Evolutionary conservation across 2,113 vertebrate species (phyloP).

Genomic region (Mesocricetus auratus): DNA sequence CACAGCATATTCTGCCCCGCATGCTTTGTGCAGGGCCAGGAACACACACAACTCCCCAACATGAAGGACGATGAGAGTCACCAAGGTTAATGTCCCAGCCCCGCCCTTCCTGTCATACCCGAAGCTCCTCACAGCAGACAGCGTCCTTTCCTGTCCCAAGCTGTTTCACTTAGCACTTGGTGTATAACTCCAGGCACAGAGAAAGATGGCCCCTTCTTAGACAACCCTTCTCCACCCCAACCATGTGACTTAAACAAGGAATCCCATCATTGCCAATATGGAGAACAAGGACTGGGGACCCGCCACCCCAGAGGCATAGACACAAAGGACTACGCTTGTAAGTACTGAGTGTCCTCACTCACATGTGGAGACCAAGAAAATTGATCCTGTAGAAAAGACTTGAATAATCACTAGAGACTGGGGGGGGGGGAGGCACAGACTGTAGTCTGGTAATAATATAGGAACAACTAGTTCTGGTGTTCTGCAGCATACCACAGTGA

Average conservation of each 20-base stretch:
- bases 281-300: neutral
- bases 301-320: neutral
- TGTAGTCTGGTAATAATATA: neutral
- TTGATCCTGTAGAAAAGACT: neutral
- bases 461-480: neutral
- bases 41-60: neutral
- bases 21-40: neutral
- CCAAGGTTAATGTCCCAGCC: neutral
- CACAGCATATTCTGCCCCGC: neutral
- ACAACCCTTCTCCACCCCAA: neutral
- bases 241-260: neutral
- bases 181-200: no score
- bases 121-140: neutral
- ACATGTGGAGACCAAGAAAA: neutral
- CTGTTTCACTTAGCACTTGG: neutral
- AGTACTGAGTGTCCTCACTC: neutral
- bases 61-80: fast-evolving
- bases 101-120: neutral
- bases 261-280: neutral
- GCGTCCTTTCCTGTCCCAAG: neutral
- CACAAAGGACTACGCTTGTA: neutral
- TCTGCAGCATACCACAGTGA: neutral
- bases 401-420: neutral
- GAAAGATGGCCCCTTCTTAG: neutral
- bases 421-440: no score